Evolutionary conservation across 2,888 invertebrate species (phyloP).

Genomic region (Dicyrtoma fusca): DNA sequence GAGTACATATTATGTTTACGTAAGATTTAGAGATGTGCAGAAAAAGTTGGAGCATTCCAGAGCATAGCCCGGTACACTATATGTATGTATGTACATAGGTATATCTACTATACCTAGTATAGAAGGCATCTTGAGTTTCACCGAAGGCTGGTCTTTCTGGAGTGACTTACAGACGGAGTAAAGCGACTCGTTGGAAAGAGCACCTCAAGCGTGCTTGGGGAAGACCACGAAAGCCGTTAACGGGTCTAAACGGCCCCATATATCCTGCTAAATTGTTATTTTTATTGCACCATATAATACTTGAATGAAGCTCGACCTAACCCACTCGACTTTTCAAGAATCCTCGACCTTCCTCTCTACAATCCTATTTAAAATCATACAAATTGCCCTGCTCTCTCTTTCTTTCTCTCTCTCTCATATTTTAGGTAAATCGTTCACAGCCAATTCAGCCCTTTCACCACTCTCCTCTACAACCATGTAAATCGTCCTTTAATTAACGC

Average conservation of each 20-base stretch:
- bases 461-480: too few species aligned
- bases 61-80: too few species aligned
- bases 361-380: conserved; percentile 28
- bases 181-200: conserved; percentile 24
- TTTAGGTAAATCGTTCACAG: too few species aligned
- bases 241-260: conserved; percentile 44
- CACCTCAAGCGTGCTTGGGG: conserved; percentile 33
- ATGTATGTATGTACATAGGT: neutral
- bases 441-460: too few species aligned
- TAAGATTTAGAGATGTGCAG: too few species aligned
- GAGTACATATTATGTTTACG: too few species aligned
- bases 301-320: conserved; percentile 42
- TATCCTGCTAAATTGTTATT: conserved; percentile 49
- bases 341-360: conserved; percentile 24
- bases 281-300: conserved; percentile 45
- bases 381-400: conserved; percentile 1
- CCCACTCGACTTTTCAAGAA: conserved; percentile 36
- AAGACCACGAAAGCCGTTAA: conserved; percentile 42
- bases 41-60: too few species aligned
- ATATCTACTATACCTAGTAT: neutral
- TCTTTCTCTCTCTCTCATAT: too few species aligned
- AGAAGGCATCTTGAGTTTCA: neutral
- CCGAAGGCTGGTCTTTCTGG: neutral
- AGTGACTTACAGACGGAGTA: neutral
- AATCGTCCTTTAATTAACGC: too few species aligned